phyloP scores from a whole-genome alignment of 1,140 invertebrate species.

The Myzus persicae region DNA sequence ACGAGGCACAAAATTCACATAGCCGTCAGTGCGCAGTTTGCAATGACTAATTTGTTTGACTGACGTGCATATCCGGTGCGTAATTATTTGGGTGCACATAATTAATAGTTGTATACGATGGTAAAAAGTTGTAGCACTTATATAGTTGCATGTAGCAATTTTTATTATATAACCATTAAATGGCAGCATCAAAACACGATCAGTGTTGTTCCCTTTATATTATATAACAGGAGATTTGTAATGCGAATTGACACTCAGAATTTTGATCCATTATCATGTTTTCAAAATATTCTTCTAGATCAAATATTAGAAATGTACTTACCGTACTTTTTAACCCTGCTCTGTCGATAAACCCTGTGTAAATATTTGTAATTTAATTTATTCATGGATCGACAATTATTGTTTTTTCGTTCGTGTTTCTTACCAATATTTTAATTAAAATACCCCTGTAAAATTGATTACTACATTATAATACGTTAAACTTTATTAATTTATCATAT shows the following conservation, averaged over 20 bases:
- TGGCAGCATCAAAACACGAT: background rate
- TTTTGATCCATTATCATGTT: background rate
- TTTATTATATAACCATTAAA: background rate
- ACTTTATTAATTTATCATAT: background rate
- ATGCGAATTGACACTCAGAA: background rate
- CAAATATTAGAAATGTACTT: background rate
- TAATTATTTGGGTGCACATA: background rate
- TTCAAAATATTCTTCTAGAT: background rate
- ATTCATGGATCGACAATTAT: background rate
- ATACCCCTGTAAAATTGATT: background rate
- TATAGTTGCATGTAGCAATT: background rate
- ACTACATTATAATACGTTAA: background rate
- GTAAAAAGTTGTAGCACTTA: background rate
- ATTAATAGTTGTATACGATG: background rate
- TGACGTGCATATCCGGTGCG: background rate
- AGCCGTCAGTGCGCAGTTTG: background rate
- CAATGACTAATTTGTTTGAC: slow-evolving; percentile 16
- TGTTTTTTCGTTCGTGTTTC: background rate
- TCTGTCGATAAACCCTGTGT: background rate
- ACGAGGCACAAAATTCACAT: background rate
- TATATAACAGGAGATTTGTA: background rate
- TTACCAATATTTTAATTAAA: background rate
- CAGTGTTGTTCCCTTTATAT: background rate
- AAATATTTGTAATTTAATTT: background rate
- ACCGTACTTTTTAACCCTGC: no score